Base-by-base conservation (phyloP, 2,113 vertebrate genomes). In the Prionailurus viverrinus region DNA sequence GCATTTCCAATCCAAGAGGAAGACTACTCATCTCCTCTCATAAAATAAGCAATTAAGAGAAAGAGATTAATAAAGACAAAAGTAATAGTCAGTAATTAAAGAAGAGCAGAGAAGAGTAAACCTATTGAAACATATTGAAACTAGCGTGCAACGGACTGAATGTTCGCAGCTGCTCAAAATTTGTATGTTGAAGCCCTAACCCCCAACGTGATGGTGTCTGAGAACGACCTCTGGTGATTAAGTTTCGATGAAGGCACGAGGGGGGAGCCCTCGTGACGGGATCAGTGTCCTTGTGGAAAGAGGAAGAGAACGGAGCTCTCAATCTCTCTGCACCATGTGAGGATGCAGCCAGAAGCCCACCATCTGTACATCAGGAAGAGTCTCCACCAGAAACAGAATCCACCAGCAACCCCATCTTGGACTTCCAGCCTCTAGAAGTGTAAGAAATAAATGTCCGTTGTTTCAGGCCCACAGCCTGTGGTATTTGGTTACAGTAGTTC, bases 321-420 rank as follows among this genome's bases (percentile, higher is more conserved):
- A 16, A 4, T 9, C 3, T 18, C n/a, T 55, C 23, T 25, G 2
- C 14, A 1, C 15, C 63, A 7, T 1, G 4, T 21, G 74, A 69
- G 29, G 48, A 58, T 23, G 15, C 5, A 80, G 48, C 1, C 13
- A 21, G 79, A 82, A 82, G 51, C 15, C 9, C 0, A 1, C 9
- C 15, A 2, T 13, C 36, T 19, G 1, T 4, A 45, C 71, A 36
- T 19, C 29, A 92, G 8, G 51, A 48, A 27, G 31, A n/a, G 23
- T 23, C 81, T 10, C 48, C 36, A 45, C 10, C 14, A 21, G 66
- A 18, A 58, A 9, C 19, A 15, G n/a, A 45, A 61, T 13, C 29
- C 5, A 14, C 4, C 15, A 11, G 27, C 27, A 27, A 1, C 9
- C 66, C 18, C 13, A n/a, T 48, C 68, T 58, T 15, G 51, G 68